phyloP scores from a whole-genome alignment of 1,140 invertebrate species.

The Drosophila pectinifera region DNA sequence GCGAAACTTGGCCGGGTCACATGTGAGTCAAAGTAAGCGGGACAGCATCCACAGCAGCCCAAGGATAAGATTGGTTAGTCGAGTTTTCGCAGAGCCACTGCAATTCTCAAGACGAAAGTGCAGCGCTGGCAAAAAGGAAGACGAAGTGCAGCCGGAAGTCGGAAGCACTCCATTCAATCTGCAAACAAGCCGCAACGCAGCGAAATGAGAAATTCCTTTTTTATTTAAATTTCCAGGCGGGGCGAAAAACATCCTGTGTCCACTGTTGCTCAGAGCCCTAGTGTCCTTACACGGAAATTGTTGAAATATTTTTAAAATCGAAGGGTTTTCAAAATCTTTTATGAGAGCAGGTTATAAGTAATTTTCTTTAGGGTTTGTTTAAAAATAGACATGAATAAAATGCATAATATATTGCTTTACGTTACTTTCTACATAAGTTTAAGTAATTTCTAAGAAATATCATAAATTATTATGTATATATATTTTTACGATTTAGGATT shows the following conservation, averaged over 20 bases:
- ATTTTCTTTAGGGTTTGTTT: too few species aligned
- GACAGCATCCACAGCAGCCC: slow-evolving; percentile 5
- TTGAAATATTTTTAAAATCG: neutral
- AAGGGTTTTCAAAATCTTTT: neutral
- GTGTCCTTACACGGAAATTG: neutral
- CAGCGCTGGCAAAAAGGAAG: slow-evolving; percentile 52
- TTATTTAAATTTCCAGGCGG: slow-evolving; percentile 73
- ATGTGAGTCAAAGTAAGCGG: slow-evolving; percentile 61
- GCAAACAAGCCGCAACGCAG: slow-evolving; percentile 62
- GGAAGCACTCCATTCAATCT: slow-evolving; percentile 83
- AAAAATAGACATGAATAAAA: too few species aligned
- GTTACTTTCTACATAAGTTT: too few species aligned
- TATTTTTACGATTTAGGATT: too few species aligned
- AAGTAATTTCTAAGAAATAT: too few species aligned
- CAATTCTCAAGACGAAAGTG: slow-evolving; percentile 74
- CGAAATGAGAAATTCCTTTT: slow-evolving; percentile 78
- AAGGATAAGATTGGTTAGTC: slow-evolving; percentile 46
- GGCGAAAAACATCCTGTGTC: slow-evolving; percentile 56
- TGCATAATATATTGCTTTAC: too few species aligned
- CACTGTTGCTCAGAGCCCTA: slow-evolving; percentile 19
- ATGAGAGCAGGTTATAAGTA: neutral
- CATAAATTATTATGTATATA: too few species aligned
- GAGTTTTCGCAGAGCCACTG: slow-evolving; percentile 50
- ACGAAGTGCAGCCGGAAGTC: slow-evolving; percentile 58
- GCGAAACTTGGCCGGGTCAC: slow-evolving; percentile 49